phyloP scores from a whole-genome alignment of 2,113 vertebrate species.

The Boleophthalmus pectinirostris region DNA sequence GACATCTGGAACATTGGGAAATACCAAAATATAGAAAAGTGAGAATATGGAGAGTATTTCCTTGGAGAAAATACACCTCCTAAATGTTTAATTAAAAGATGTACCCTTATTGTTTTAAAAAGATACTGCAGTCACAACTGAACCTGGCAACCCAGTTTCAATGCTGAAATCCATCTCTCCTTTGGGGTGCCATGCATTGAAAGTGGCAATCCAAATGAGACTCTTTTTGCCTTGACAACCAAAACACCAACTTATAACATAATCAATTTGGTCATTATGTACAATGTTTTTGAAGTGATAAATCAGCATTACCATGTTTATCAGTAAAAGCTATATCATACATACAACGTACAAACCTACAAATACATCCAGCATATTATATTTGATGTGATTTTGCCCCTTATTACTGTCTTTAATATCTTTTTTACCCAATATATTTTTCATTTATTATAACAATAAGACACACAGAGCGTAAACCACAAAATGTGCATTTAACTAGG shows the following conservation, averaged over 20 bases:
- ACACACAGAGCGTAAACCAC: conserved; percentile 15
- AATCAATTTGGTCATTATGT: too few relatives aligned
- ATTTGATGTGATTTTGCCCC: not conserved
- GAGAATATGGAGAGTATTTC: not conserved
- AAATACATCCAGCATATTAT: not conserved
- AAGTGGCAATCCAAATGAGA: too few relatives aligned
- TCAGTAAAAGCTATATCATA: too few relatives aligned
- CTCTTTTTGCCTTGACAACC: too few relatives aligned
- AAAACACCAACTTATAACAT: too few relatives aligned
- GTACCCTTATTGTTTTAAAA: too few relatives aligned
- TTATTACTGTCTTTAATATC: not conserved
- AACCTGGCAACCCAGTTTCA: too few relatives aligned
- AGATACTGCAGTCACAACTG: not conserved
- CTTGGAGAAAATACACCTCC: not conserved
- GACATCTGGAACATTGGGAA: conserved; percentile 30
- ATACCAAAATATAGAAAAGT: conserved; percentile 23
- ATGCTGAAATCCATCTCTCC: too few relatives aligned
- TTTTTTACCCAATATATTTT: not conserved
- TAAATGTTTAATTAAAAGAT: not conserved
- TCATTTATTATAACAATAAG: not conserved
- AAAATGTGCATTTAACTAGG: conserved; percentile 52
- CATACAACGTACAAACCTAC: too few relatives aligned
- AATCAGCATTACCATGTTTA: too few relatives aligned
- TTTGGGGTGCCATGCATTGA: too few relatives aligned
- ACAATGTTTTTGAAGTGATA: too few relatives aligned